Percentiles rank a stretch among this genome's conserved stretches.
These are phyloP conservation scores for Podarcis muralis DNA, from an alignment of 2,113 vertebrate species.

Conservation along the genomic window DNA sequence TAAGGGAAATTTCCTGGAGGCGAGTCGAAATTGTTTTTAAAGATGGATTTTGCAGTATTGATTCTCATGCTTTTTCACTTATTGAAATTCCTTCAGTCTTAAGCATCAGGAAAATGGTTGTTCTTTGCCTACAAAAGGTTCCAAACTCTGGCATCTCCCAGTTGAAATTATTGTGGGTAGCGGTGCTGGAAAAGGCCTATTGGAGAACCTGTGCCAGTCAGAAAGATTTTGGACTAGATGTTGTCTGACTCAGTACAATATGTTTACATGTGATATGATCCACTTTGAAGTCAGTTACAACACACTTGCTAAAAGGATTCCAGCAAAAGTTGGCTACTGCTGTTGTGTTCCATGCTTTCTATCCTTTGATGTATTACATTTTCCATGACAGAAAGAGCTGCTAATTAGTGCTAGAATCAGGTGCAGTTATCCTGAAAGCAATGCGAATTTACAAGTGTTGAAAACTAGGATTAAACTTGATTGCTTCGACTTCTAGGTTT, in stretches of 20 bases:
- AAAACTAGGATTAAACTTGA: background rate
- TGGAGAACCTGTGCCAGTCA: background rate
- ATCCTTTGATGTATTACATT: background rate
- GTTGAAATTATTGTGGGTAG: background rate
- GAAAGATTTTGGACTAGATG: background rate
- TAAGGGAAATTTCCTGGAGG: no score
- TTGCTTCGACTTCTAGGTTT: fast-evolving
- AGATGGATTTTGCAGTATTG: no score
- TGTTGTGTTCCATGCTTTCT: background rate
- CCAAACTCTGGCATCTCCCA: background rate
- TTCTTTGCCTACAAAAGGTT: background rate
- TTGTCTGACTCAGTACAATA: background rate
- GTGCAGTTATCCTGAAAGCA: background rate
- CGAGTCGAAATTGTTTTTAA: no score
- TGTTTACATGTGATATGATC: background rate
- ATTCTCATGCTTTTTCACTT: no score
- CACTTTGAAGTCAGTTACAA: background rate
- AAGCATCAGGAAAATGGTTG: background rate
- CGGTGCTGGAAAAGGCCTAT: background rate
- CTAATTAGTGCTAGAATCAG: background rate
- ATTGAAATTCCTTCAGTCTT: background rate
- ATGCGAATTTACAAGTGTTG: constrained; percentile 3
- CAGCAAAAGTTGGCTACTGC: background rate
- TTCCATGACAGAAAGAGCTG: background rate
- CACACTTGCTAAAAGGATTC: background rate